phyloP scores from a whole-genome alignment of 2,888 invertebrate species.

The Hypomecis punctinalis region DNA sequence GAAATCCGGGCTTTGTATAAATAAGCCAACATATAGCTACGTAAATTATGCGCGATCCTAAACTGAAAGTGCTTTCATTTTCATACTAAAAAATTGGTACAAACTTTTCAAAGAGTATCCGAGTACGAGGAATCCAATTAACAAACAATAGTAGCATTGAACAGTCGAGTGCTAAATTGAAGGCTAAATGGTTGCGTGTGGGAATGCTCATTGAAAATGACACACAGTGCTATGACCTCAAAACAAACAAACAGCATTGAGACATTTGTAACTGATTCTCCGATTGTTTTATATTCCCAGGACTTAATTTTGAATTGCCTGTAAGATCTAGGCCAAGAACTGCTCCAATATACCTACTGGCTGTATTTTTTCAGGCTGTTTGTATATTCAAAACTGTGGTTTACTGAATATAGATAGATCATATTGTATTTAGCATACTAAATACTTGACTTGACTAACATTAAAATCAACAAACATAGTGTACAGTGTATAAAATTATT shows the following conservation, averaged over 20 bases:
- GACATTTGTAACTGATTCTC: not conserved
- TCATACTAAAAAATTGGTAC: not conserved
- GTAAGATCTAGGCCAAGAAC: not conserved
- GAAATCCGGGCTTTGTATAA: too few relatives aligned
- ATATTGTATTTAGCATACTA: too few relatives aligned
- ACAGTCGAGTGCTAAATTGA: constrained; percentile 27
- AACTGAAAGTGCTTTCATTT: not conserved
- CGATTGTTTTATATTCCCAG: not conserved
- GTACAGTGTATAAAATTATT: too few relatives aligned
- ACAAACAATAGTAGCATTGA: constrained; percentile 19
- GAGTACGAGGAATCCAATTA: constrained; percentile 14
- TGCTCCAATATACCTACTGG: too few relatives aligned
- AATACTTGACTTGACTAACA: too few relatives aligned
- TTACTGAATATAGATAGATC: too few relatives aligned
- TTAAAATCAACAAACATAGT: too few relatives aligned
- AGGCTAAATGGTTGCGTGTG: constrained; percentile 21
- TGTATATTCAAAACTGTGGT: too few relatives aligned
- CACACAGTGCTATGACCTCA: constrained; percentile 24
- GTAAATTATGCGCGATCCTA: too few relatives aligned
- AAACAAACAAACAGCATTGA: not conserved
- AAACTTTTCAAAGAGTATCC: not conserved
- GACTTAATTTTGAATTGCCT: not conserved
- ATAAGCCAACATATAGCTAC: too few relatives aligned
- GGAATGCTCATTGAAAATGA: constrained; percentile 27
- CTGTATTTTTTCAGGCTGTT: too few relatives aligned